A percentile compares a stretch with the other conserved stretches of the same genome.
Conservation (phyloP, 2,888 invertebrate genomes). For the Zeuzera pyrina region DNA sequence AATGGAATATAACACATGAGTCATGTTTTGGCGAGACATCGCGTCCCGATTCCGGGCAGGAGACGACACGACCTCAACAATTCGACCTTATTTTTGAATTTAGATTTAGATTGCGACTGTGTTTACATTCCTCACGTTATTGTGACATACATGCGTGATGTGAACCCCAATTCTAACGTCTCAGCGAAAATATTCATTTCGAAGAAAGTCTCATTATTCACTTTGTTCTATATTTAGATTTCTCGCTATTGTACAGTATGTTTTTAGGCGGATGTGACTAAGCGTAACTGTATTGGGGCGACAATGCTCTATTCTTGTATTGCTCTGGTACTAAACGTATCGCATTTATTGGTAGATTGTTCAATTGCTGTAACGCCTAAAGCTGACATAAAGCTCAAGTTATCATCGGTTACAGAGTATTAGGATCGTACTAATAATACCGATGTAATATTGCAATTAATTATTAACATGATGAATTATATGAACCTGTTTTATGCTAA, state of each 20-base stretch:
- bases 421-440: neutral
- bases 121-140: conserved; percentile 66
- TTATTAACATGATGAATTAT: conserved; percentile 25
- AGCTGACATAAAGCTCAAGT: neutral
- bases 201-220: conserved; percentile 33
- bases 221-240: conserved; percentile 32
- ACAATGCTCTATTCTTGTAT: conserved; percentile 44
- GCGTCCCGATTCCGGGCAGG: conserved; percentile 32
- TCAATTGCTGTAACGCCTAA: neutral
- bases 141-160: conserved; percentile 52
- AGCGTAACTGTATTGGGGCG: conserved; percentile 39
- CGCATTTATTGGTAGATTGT: conserved; percentile 18
- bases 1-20: conserved; percentile 22
- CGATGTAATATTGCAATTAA: conserved; percentile 15
- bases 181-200: conserved; percentile 11
- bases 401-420: neutral
- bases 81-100: conserved; percentile 59
- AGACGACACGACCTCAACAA: conserved; percentile 39
- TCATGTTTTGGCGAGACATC: conserved; percentile 55
- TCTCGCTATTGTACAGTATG: conserved; percentile 30
- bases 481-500: conserved; percentile 38
- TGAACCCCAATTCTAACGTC: conserved; percentile 4
- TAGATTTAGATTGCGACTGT: conserved; percentile 65
- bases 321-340: conserved; percentile 24
- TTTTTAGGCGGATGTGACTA: conserved; percentile 45